Base-by-base conservation (phyloP, 1,140 invertebrate genomes). In the Meteorus sp. region DNA sequence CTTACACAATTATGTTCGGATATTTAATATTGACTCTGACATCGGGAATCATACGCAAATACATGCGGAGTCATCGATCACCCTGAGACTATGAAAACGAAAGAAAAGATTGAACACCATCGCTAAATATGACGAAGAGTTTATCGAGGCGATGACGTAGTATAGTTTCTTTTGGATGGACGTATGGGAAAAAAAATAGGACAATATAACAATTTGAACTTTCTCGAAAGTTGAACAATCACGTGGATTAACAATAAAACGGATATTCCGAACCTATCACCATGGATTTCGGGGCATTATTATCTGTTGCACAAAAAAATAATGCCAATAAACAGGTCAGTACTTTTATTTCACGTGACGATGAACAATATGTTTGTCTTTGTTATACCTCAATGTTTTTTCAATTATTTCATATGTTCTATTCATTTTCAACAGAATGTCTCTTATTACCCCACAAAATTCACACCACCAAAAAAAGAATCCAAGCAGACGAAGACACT, bases 391-490 rank as follows among this genome's bases (percentile, higher is more conserved):
- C 56, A 41, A 11, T n/a, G 56, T 22, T 37, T 56, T 48, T 52
- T 50, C 25, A 43, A 47, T 52, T 43, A n/a, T 35, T 25, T 31
- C 5, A 17, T 20, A 35, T 13, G 17, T n/a, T 45, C 44, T 51
- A 27, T 5, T 27, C 25, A 61, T 50, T 58, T 60, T 62, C 66
- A 64, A 60, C 68, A 76, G 62, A 56, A 83, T 64, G 68, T 78
- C 9, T 81, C 83, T 53, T 91, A 84, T 68, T 92, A 92, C 66
- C 86, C 84, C 66, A 89, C 89, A 0, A 87, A 88, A 63, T 91
- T 90, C 73, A 82, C 87, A 41, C 88, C 91, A n/a, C 88, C 90
- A 0, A 94, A 93, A 72, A 93, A 93, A 68, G 83, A 88, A 55
- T 82, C 83, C 47, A 89, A 88, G 60, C 84, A 85, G 25, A 84